phyloP scores from a whole-genome alignment of 2,888 invertebrate genomes.

The Salticus scenicus region DNA sequence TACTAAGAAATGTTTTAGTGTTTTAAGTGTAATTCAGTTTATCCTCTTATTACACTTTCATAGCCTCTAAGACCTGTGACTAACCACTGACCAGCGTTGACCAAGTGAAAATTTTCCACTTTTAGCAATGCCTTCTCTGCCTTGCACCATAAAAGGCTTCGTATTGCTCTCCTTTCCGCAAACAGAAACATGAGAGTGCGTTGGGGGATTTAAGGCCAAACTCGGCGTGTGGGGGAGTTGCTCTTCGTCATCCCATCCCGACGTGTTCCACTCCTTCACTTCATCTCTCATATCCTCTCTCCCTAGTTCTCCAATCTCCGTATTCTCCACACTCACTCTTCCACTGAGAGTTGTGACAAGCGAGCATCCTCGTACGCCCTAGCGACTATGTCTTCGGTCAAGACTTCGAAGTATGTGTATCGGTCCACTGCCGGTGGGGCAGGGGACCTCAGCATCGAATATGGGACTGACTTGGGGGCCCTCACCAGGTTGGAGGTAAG shows the following conservation, averaged over 20 bases:
- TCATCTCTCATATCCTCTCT: constrained; percentile 6
- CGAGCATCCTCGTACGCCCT: not conserved
- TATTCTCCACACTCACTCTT: not conserved
- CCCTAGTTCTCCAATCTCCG: not conserved
- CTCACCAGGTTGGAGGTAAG: constrained; percentile 96
- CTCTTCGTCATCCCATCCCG: constrained; percentile 30
- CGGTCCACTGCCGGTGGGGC: constrained; percentile 86
- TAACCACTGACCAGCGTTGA: no score
- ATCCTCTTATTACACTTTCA: no score
- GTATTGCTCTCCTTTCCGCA: constrained; percentile 25
- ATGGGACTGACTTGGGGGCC: constrained; percentile 93
- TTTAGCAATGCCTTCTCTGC: not conserved
- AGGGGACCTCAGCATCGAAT: constrained; percentile 88
- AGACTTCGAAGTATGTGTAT: constrained; percentile 85
- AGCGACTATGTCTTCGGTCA: constrained; percentile 79
- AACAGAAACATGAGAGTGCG: constrained; percentile 66
- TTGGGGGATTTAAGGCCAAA: constrained; percentile 58
- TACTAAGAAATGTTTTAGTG: no score
- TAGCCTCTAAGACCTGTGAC: no score
- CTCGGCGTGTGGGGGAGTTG: constrained; percentile 58
- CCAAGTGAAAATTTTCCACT: no score
- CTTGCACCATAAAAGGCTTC: constrained; percentile 55
- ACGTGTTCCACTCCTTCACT: constrained; percentile 13
- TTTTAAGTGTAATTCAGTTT: no score
- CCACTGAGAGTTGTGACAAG: constrained; percentile 5